A percentile compares a stretch with the other conserved stretches of the same genome.
Conservation (phyloP, 2,888 invertebrate genomes). For the Polydrusus tereticollis region DNA sequence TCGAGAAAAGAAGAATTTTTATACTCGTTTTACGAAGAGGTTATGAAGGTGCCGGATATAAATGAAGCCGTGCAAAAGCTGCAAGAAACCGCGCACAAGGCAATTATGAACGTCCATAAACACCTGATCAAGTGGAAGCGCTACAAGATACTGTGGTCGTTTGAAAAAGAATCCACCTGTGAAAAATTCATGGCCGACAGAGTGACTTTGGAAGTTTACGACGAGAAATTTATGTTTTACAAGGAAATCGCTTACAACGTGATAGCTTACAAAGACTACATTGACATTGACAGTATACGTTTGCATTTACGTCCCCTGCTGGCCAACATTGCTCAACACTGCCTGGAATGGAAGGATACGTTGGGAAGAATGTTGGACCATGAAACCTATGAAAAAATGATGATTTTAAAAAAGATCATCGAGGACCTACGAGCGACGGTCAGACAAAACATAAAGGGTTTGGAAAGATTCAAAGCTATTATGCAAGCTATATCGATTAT, state of each 20-base stretch:
- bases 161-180: conserved; percentile 80
- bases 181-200: conserved; percentile 82
- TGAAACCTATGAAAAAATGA: conserved; percentile 78
- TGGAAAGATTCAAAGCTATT: conserved; percentile 86
- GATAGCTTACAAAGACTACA: conserved; percentile 70
- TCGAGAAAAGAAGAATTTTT: conserved; percentile 72
- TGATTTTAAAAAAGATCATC: conserved; percentile 76
- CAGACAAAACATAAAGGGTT: conserved; percentile 81
- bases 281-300: conserved; percentile 78
- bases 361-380: conserved; percentile 78
- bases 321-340: conserved; percentile 78
- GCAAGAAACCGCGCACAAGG: conserved; percentile 76
- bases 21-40: conserved; percentile 86
- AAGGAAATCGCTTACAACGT: conserved; percentile 75
- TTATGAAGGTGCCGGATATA: conserved; percentile 78
- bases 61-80: conserved; percentile 76
- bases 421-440: conserved; percentile 74
- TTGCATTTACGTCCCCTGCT: conserved; percentile 82
- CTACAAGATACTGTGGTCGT: conserved; percentile 82
- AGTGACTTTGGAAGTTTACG: conserved; percentile 77
- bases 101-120: conserved; percentile 75
- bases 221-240: conserved; percentile 89
- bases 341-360: conserved; percentile 83
- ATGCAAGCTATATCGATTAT: conserved; percentile 86
- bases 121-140: conserved; percentile 78